phyloP scores from a whole-genome alignment of 2,113 vertebrate species.

The Callipepla californica region DNA sequence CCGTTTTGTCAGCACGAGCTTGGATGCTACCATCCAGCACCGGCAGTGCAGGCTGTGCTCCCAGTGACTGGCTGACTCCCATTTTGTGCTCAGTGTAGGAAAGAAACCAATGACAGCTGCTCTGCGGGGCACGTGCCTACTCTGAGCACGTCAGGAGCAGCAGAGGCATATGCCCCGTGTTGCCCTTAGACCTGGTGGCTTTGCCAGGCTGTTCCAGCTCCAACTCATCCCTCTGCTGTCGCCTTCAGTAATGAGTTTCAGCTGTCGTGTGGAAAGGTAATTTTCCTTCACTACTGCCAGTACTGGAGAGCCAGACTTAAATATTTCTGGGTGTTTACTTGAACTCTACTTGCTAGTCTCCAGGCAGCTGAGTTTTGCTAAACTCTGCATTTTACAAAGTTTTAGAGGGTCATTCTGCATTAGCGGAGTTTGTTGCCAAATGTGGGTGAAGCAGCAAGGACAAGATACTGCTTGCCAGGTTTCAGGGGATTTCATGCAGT shows the following conservation, averaged over 20 bases:
- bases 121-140: background rate
- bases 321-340: conserved; percentile 68
- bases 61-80: background rate
- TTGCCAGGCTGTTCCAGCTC: conserved; percentile 41
- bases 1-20: accelerated
- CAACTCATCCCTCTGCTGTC: conserved; percentile 44
- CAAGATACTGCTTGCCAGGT: conserved; percentile 7
- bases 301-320: conserved; percentile 39
- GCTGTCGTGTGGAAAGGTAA: conserved; percentile 66
- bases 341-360: conserved; percentile 60
- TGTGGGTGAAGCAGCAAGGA: background rate
- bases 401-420: background rate
- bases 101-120: background rate
- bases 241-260: conserved; percentile 55
- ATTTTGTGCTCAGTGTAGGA: too few species aligned
- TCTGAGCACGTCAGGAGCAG: background rate
- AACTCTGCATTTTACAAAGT: background rate
- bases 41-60: background rate
- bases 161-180: background rate
- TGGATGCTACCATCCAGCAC: background rate
- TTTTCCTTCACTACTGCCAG: conserved; percentile 68
- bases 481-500: conserved; percentile 17
- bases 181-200: background rate
- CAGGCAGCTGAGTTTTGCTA: conserved; percentile 27
- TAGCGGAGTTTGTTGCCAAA: background rate